Percentiles rank a stretch among this genome's conserved stretches.
Conservation (phyloP, 2,888 invertebrate species). For the Platerodrilus igneus region DNA sequence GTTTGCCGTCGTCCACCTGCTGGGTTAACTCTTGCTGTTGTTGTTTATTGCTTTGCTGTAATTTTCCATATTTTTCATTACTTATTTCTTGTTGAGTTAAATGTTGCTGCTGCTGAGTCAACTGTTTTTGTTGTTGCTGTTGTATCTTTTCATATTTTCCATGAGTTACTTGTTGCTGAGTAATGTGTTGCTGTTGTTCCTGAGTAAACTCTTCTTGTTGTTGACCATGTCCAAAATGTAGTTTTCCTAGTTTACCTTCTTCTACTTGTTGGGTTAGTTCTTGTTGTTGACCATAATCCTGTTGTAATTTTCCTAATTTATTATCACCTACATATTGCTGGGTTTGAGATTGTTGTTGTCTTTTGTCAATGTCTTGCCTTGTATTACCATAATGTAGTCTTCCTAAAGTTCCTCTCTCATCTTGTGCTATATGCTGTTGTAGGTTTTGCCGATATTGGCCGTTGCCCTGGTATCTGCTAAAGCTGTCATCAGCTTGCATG, state of each 20-base stretch:
- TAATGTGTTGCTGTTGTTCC: conserved; percentile 17
- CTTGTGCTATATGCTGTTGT: too few relatives aligned
- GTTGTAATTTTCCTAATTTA: too few relatives aligned
- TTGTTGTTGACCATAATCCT: too few relatives aligned
- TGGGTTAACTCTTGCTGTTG: too few relatives aligned
- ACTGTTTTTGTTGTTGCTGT: conserved; percentile 26
- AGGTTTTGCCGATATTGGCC: neutral
- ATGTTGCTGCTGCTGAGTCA: conserved; percentile 31
- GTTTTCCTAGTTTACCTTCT: too few relatives aligned
- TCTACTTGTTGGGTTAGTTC: too few relatives aligned
- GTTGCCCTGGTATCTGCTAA: conserved; percentile 1
- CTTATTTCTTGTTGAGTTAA: conserved; percentile 34
- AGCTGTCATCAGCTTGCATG: conserved; percentile 23
- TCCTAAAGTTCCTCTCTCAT: too few relatives aligned
- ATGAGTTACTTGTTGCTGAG: conserved; percentile 8
- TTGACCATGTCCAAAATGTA: neutral
- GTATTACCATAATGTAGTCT: too few relatives aligned
- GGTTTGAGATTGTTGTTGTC: neutral
- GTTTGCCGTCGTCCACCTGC: too few relatives aligned
- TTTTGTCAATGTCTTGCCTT: neutral
- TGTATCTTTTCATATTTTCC: conserved; percentile 4
- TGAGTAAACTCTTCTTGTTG: conserved; percentile 7
- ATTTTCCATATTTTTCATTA: conserved; percentile 2
- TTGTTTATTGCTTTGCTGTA: conserved; percentile 1
- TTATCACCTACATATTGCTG: conserved; percentile 1